Evolutionary conservation across 2,113 vertebrate species (phyloP).

Genomic region (Mormyrus iriodes): DNA sequence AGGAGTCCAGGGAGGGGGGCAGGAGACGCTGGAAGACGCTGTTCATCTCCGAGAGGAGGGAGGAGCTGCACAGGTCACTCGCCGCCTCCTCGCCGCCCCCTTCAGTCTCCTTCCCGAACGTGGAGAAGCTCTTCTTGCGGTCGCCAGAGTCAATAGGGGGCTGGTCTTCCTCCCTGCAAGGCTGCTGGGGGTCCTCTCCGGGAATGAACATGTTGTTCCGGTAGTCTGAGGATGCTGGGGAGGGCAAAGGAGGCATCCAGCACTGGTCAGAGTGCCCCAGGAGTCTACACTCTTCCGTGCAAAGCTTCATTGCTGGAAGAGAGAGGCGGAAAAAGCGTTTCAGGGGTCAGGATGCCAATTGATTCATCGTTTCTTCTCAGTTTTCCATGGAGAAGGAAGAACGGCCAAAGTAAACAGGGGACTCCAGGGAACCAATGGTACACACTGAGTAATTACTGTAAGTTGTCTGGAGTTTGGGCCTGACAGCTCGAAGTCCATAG

Average conservation of each 20-base stretch:
- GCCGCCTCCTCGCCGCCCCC: slow-evolving; percentile 53
- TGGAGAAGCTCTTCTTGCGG: slow-evolving; percentile 90
- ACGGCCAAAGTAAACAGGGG: background rate
- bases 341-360: background rate
- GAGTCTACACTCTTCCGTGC: slow-evolving; percentile 90
- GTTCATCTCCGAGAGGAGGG: slow-evolving; percentile 92
- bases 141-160: slow-evolving; percentile 62
- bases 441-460: slow-evolving; percentile 53
- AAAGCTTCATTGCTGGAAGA: slow-evolving; percentile 79
- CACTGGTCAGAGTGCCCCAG: slow-evolving; percentile 96
- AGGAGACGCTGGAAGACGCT: slow-evolving; percentile 89
- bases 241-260: slow-evolving; percentile 90
- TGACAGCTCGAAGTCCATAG: slow-evolving; percentile 60
- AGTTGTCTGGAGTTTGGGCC: slow-evolving; percentile 69
- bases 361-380: background rate
- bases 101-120: slow-evolving; percentile 83
- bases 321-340: background rate
- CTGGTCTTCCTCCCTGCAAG: slow-evolving; percentile 67
- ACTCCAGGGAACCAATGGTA: slow-evolving; percentile 27
- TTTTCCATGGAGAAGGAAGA: slow-evolving; percentile 7
- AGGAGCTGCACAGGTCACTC: slow-evolving; percentile 65
- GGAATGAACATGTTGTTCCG: slow-evolving; percentile 95
- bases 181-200: slow-evolving; percentile 74
- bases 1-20: slow-evolving; percentile 75
- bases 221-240: slow-evolving; percentile 79